Percentiles rank a stretch among this genome's conserved stretches.
phyloP scores from a whole-genome alignment of 2,888 invertebrate genomes.

The Epistrophe eligans region DNA sequence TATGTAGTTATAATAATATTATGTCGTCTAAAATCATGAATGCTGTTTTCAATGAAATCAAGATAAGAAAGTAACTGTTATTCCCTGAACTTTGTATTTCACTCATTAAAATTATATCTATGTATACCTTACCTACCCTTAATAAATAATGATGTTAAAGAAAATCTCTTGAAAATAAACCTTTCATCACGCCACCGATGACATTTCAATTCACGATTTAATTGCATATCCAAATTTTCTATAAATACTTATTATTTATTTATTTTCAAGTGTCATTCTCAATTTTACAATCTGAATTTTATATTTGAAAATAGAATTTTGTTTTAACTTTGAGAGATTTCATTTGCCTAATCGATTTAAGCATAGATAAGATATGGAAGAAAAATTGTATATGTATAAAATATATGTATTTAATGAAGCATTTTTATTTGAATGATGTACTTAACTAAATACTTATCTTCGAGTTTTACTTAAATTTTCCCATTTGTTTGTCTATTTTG shows the following conservation, averaged over 20 bases:
- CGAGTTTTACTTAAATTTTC: no score
- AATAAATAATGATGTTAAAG: conserved; percentile 53
- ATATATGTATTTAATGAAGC: no score
- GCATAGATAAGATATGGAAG: no score
- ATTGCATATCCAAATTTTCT: conserved; percentile 66
- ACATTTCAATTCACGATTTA: conserved; percentile 55
- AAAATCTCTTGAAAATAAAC: conserved; percentile 46
- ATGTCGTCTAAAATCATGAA: neutral
- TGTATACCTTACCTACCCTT: neutral
- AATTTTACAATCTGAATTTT: neutral
- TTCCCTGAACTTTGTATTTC: conserved; percentile 20
- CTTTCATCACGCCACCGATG: conserved; percentile 62
- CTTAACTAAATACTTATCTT: no score
- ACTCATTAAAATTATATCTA: conserved; percentile 14
- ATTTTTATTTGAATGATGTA: no score
- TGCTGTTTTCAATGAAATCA: neutral
- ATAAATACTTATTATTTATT: conserved; percentile 63
- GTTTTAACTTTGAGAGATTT: neutral
- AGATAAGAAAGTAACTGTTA: neutral
- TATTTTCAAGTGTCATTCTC: conserved; percentile 59
- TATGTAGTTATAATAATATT: no score
- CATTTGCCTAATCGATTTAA: neutral
- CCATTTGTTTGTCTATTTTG: no score
- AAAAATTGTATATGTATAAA: no score
- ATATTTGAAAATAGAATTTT: neutral